Evolutionary conservation across 2,888 invertebrate species (phyloP).

Genomic region (Hydroisotoma schaefferi): DNA sequence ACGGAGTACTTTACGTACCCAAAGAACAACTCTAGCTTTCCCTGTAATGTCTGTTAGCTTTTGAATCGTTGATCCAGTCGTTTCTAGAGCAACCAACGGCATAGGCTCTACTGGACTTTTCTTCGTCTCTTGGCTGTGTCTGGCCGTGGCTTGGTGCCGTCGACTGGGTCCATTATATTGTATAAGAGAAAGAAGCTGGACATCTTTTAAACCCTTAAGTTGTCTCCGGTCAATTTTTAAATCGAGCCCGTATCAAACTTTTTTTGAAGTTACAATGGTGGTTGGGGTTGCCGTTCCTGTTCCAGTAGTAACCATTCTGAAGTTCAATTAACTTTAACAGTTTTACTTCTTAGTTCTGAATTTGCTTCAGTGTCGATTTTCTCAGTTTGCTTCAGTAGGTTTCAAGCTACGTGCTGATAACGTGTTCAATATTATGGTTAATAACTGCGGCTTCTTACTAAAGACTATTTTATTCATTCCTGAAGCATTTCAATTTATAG

Average conservation of each 20-base stretch:
- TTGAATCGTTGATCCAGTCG: slow-evolving; percentile 9
- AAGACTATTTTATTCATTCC: too few species aligned
- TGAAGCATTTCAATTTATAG: too few species aligned
- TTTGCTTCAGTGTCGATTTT: not conserved
- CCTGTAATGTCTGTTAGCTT: too few species aligned
- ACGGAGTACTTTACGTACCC: slow-evolving; percentile 22
- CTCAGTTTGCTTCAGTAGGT: not conserved
- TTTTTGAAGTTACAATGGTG: slow-evolving; percentile 6
- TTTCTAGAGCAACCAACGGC: not conserved
- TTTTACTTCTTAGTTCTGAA: not conserved
- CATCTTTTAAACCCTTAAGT: slow-evolving; percentile 29
- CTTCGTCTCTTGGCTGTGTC: slow-evolving; percentile 2
- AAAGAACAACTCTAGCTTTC: slow-evolving; percentile 20
- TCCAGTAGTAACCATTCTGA: not conserved
- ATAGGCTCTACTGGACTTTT: not conserved
- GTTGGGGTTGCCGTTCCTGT: not conserved
- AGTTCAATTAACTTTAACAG: not conserved
- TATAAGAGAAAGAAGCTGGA: slow-evolving; percentile 15
- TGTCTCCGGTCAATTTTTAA: slow-evolving; percentile 20
- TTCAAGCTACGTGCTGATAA: slow-evolving; percentile 1
- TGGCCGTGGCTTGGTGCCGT: slow-evolving; percentile 17
- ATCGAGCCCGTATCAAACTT: slow-evolving; percentile 22
- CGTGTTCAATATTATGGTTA: not conserved
- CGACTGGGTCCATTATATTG: slow-evolving; percentile 19
- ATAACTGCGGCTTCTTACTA: too few species aligned